phyloP scores from a whole-genome alignment of 92 coral and sea anemone genomes.

The Zoanthus solanderi region DNA sequence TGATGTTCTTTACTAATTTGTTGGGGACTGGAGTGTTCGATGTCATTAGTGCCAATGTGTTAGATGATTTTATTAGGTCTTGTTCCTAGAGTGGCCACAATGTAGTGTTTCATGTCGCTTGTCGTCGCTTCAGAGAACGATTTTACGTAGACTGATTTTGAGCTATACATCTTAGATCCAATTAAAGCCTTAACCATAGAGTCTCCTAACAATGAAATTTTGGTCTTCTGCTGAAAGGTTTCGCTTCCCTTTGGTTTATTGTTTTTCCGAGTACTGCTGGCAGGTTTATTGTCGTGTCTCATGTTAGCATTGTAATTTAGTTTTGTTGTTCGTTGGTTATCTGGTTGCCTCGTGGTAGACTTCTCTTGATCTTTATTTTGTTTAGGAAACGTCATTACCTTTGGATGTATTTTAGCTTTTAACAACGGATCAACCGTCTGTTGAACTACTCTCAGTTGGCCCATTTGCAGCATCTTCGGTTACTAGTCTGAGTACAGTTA shows the following conservation, averaged over 20 bases:
- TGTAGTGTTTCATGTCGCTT: conserved; percentile 29
- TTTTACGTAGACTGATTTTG: conserved; percentile 18
- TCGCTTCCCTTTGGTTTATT: not conserved
- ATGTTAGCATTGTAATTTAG: not conserved
- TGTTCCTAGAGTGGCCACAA: conserved; percentile 20
- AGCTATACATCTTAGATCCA: conserved; percentile 26
- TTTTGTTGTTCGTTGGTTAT: not conserved
- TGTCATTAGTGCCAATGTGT: conserved; percentile 30
- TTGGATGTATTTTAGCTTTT: not conserved
- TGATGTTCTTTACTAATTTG: not conserved
- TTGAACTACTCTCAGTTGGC: not conserved
- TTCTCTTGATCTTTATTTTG: not conserved
- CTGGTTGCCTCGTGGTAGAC: not conserved
- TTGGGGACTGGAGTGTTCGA: conserved; percentile 1
- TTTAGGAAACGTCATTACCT: not conserved
- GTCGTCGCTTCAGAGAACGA: conserved; percentile 25
- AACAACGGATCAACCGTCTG: not conserved
- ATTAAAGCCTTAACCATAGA: conserved; percentile 22
- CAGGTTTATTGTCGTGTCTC: not conserved
- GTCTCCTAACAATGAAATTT: conserved; percentile 1
- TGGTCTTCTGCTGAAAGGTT: conserved; percentile 12
- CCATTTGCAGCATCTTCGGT: conserved; percentile 2
- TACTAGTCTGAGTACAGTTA: conserved; percentile 15
- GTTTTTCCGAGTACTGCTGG: not conserved
- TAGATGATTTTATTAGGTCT: conserved; percentile 11